phyloP scores from a whole-genome alignment of 2,888 invertebrate species.

The Zaprionus obscuricornis region DNA sequence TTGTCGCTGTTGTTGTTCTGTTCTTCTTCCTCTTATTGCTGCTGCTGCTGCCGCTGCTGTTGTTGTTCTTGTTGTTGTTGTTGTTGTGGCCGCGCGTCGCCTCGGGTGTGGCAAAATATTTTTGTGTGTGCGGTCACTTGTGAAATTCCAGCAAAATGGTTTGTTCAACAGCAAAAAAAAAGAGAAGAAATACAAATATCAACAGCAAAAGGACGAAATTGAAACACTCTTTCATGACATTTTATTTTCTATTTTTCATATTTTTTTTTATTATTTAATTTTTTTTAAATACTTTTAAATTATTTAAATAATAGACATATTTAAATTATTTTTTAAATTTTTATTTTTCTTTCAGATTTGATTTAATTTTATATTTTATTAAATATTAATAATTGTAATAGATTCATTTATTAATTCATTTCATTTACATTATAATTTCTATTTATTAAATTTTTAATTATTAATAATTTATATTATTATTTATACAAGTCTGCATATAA shows the following conservation, averaged over 20 bases:
- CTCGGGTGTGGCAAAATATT: constrained; percentile 73
- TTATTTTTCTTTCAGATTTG: too few species aligned
- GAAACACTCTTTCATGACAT: constrained; percentile 21
- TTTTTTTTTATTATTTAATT: too few species aligned
- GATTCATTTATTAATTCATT: too few species aligned
- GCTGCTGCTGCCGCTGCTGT: constrained; percentile 32
- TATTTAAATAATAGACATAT: not conserved
- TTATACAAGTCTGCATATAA: too few species aligned
- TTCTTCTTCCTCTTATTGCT: not conserved
- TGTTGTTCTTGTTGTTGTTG: constrained; percentile 25
- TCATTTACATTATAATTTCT: too few species aligned
- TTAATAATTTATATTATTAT: too few species aligned
- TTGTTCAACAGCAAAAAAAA: constrained; percentile 20
- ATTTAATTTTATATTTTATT: too few species aligned
- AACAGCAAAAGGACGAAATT: not conserved
- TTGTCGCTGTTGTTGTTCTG: constrained; percentile 8
- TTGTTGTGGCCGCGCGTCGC: constrained; percentile 41
- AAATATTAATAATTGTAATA: too few species aligned
- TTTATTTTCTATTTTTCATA: too few species aligned
- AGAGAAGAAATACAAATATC: not conserved
- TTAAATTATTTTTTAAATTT: too few species aligned
- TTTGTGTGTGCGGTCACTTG: constrained; percentile 78
- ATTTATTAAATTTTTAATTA: too few species aligned
- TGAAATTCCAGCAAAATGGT: constrained; percentile 70
- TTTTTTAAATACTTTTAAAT: not conserved